phyloP scores from a whole-genome alignment of 1,140 invertebrate genomes.

The Micrasema longulum region DNA sequence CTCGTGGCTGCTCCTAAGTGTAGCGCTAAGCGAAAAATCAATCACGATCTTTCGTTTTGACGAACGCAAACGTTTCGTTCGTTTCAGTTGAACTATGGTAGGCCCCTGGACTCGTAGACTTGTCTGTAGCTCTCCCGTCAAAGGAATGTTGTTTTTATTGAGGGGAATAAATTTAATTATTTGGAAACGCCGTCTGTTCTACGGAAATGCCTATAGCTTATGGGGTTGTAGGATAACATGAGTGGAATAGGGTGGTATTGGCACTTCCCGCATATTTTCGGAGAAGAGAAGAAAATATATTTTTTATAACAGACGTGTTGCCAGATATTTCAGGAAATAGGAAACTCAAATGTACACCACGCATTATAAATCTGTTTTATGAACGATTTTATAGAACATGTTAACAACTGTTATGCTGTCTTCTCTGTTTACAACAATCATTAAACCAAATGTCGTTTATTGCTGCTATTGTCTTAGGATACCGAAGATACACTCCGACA shows the following conservation, averaged over 20 bases:
- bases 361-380: slow-evolving; percentile 4
- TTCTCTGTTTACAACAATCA: no score
- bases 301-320: slow-evolving; percentile 3
- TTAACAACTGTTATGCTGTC: no score
- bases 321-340: slow-evolving; percentile 12
- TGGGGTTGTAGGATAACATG: background rate
- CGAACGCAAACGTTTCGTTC: no score
- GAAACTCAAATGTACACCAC: background rate
- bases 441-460: no score
- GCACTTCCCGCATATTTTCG: no score
- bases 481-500: no score
- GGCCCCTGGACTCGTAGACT: no score
- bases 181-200: slow-evolving; percentile 33
- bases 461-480: no score
- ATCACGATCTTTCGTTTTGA: no score
- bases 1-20: no score
- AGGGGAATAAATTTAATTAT: slow-evolving; percentile 48
- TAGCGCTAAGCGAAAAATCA: no score
- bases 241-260: background rate
- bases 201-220: background rate
- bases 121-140: background rate
- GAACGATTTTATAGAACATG: background rate
- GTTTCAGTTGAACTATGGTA: no score
- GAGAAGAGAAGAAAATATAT: slow-evolving; percentile 1
- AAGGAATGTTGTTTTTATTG: slow-evolving; percentile 43